Evolutionary conservation across 2,797 vertebrate genomes (phyloP).

Genomic region (Vireo griseus): DNA sequence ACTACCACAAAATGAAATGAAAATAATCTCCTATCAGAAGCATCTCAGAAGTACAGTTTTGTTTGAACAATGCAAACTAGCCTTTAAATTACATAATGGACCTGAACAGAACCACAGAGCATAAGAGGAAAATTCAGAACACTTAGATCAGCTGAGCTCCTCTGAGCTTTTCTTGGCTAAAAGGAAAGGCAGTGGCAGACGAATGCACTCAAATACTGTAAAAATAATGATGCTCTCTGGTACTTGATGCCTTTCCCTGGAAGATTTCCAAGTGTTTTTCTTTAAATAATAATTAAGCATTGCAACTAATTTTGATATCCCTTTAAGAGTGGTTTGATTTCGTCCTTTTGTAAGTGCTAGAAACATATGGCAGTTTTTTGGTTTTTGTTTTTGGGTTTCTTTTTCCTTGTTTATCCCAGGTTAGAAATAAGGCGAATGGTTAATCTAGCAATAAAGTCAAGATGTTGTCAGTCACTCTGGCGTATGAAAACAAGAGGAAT

Average conservation of each 20-base stretch:
- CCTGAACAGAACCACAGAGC: neutral
- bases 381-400: neutral
- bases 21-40: conserved; percentile 30
- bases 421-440: neutral
- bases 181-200: neutral
- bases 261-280: neutral
- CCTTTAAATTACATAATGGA: conserved; percentile 27
- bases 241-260: neutral
- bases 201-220: neutral
- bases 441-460: neutral
- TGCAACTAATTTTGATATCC: neutral
- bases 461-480: neutral
- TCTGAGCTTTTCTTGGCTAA: conserved; percentile 16
- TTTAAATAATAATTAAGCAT: neutral
- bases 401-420: neutral
- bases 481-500: neutral
- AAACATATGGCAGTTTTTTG: neutral
- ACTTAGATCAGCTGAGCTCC: neutral
- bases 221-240: neutral
- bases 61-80: conserved; percentile 22
- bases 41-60: conserved; percentile 26
- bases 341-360: neutral
- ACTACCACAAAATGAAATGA: conserved; percentile 18
- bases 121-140: neutral
- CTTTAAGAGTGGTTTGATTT: neutral